Base-by-base conservation (phyloP, 2,113 vertebrate genomes). In the Phrynosoma blainvillii region DNA sequence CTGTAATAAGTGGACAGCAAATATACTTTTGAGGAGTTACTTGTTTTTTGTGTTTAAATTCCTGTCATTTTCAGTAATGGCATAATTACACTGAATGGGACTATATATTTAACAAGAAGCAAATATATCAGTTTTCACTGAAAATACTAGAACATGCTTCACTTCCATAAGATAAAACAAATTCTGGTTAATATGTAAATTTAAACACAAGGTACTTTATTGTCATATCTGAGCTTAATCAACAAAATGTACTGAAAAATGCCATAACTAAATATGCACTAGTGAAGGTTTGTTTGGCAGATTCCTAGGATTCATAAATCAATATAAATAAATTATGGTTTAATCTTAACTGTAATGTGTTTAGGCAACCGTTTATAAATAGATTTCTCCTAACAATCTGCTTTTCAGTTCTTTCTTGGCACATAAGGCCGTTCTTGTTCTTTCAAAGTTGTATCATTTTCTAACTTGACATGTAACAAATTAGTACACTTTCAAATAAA, bases 21-120 rank as follows among this genome's bases (percentile, higher is more conserved):
- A 56, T n/a, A 5, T 40, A 30, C 30, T 23, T 90, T 91, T 40
- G 36, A 81, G 11, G 20, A n/a, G 82, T 73, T 83, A 84, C 65
- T 25, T 2, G 3, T 10, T 0, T 36, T 74, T 78, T 65, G 1
- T 27, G 66, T 42, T 82, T 83, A 83, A 80, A 25, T 32, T 71
- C 27, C 12, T 81, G 21, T 4, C 74, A 71, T 3, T 80, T 70
- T 47, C 85, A 0, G 62, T 91, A 68, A 52, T 23, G 13, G 21
- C 56, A 13, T 82, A 20, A 40, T 12, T 30, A 82, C 62, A 89
- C 65, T 70, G 84, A 90, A 86, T 52, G 62, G 36, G 92, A 87
- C 36, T 42, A 87, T 52, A 89, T 81, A 92, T 77, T 12, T 0
- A 18, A 52, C 27, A 78, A 10, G 47, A 2, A 56, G 10, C 40